Percentiles rank a stretch among this genome's conserved stretches.
Evolutionary conservation across 1,140 invertebrate species (phyloP).

Genomic region (Pararge aegeria): DNA sequence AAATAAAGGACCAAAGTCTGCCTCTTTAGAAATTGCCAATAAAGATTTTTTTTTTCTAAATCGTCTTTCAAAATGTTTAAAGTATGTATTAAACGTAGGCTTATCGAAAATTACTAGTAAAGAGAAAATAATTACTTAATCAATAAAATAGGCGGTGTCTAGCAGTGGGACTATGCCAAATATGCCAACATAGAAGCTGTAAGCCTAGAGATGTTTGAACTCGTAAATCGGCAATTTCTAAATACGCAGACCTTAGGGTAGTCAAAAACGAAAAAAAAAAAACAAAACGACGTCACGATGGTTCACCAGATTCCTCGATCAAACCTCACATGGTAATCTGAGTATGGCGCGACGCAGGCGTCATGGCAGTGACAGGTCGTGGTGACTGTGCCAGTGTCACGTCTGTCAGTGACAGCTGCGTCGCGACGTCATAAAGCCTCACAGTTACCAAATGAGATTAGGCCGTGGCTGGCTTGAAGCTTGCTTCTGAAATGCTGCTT

Average conservation of each 20-base stretch:
- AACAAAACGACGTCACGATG: slow-evolving; percentile 68
- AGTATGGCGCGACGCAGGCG: slow-evolving; percentile 57
- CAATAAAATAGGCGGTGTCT: no score
- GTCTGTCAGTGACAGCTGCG: slow-evolving; percentile 29
- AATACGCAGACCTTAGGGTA: background rate
- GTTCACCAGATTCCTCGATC: slow-evolving; percentile 67
- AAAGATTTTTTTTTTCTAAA: no score
- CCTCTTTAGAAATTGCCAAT: no score
- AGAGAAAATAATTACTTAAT: no score
- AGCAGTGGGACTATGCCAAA: no score
- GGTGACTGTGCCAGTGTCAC: slow-evolving; percentile 81
- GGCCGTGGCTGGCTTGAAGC: slow-evolving; percentile 67
- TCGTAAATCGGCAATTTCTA: no score
- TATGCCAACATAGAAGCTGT: no score
- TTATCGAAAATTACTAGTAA: no score
- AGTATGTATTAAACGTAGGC: no score
- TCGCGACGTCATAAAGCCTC: slow-evolving; percentile 78
- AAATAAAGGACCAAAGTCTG: no score
- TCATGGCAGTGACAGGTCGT: slow-evolving; percentile 84
- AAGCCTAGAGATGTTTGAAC: no score
- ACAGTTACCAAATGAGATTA: slow-evolving; percentile 97
- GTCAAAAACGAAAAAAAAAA: slow-evolving; percentile 36
- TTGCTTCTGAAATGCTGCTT: slow-evolving; percentile 32
- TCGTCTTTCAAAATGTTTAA: no score
- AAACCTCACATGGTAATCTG: slow-evolving; percentile 87